Conservation (phyloP, 2,888 invertebrate species). For the Acronicta aceris region DNA sequence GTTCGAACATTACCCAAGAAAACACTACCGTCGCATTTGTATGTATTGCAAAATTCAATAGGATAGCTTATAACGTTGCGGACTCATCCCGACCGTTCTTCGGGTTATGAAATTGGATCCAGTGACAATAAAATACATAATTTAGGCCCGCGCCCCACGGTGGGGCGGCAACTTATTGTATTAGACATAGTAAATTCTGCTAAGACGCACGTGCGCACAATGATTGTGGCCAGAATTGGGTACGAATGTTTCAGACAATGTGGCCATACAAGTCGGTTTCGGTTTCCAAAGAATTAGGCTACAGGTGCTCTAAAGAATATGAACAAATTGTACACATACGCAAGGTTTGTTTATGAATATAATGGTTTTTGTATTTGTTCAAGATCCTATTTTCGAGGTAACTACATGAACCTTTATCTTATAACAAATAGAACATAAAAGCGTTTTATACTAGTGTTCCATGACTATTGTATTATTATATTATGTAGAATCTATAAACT, state of each 20-base stretch:
- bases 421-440: too few relatives aligned
- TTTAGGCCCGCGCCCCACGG: conserved; percentile 70
- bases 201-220: conserved; percentile 78
- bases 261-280: conserved; percentile 40
- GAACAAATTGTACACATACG: not conserved
- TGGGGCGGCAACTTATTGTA: conserved; percentile 77
- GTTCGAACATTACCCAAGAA: conserved; percentile 62
- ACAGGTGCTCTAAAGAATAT: conserved; percentile 24
- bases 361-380: not conserved
- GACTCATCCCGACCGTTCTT: conserved; percentile 73
- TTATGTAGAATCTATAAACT: not conserved
- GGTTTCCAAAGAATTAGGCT: conserved; percentile 40
- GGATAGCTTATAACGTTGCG: conserved; percentile 67
- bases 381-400: too few relatives aligned
- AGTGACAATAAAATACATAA: conserved; percentile 84
- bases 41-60: conserved; percentile 82
- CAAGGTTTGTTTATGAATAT: not conserved
- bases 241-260: conserved; percentile 63
- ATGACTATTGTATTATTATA: too few relatives aligned
- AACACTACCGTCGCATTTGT: conserved; percentile 73
- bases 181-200: conserved; percentile 81
- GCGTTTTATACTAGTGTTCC: too few relatives aligned
- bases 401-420: too few relatives aligned
- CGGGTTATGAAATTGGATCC: conserved; percentile 83
- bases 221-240: conserved; percentile 71